Percentiles rank a stretch among this genome's conserved stretches.
Conservation (phyloP, 2,797 vertebrate species). For the Heliangelus exortis region DNA sequence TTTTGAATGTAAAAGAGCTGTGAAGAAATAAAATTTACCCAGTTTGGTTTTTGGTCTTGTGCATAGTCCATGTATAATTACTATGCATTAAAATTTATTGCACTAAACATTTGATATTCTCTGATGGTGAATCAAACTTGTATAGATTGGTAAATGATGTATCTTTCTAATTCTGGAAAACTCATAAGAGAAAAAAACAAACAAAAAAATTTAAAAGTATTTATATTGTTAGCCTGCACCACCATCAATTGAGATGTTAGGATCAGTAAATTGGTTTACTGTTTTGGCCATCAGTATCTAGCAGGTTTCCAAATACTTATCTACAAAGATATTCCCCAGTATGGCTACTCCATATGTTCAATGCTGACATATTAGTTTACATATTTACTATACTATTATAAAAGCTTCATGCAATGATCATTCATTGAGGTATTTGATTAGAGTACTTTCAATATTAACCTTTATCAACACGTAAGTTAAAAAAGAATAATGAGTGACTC, state of each 20-base stretch:
- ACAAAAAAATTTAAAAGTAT: neutral
- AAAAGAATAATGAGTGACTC: neutral
- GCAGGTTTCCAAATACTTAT: neutral
- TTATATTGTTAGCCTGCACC: neutral
- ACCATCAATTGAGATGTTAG: neutral
- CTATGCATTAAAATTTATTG: neutral
- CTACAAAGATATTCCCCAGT: neutral
- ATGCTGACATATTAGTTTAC: neutral
- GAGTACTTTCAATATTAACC: neutral
- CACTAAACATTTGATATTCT: neutral
- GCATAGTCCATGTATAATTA: neutral
- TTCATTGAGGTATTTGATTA: neutral
- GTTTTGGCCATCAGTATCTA: neutral
- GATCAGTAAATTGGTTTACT: neutral
- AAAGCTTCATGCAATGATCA: neutral
- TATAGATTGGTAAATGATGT: neutral
- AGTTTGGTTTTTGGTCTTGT: neutral
- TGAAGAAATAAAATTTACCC: neutral
- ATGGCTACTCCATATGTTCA: conserved; percentile 1
- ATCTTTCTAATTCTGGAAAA: neutral
- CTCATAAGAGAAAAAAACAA: neutral
- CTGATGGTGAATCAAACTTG: neutral
- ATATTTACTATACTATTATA: neutral
- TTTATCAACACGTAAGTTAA: neutral
- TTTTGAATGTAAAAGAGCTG: neutral